Conservation (phyloP, 2,888 invertebrate species). For the Hirtodrosophila confusa region DNA sequence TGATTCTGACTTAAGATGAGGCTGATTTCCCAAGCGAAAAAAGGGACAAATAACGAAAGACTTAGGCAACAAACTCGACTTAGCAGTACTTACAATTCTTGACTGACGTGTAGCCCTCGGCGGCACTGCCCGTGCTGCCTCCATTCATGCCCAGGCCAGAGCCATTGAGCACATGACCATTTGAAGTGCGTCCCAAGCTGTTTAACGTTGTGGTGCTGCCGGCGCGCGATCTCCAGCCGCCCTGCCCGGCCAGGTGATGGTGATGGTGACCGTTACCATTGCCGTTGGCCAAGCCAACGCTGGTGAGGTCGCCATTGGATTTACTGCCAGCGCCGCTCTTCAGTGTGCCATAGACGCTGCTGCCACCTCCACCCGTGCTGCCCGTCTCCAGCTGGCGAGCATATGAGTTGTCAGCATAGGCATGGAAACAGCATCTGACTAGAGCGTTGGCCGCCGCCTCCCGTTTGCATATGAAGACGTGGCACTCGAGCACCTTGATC, state of each 20-base stretch:
- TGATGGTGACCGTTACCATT: constrained; percentile 72
- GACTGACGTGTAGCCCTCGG: constrained; percentile 84
- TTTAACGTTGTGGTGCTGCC: constrained; percentile 87
- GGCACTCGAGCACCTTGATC: constrained; percentile 99
- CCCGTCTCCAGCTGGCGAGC: constrained; percentile 91
- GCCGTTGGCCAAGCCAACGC: constrained; percentile 75
- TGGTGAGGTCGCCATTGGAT: constrained; percentile 83
- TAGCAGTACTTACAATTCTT: constrained; percentile 83
- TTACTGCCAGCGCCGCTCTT: constrained; percentile 83
- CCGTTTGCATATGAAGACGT: constrained; percentile 98
- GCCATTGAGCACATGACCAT: constrained; percentile 77
- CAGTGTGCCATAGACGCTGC: constrained; percentile 86
- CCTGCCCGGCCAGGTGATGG: constrained; percentile 73
- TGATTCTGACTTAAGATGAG: constrained; percentile 9
- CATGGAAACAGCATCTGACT: constrained; percentile 98
- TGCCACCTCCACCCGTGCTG: constrained; percentile 84
- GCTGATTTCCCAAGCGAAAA: constrained; percentile 3
- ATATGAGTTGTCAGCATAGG: constrained; percentile 97
- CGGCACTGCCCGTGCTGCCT: constrained; percentile 81
- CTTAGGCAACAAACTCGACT: constrained; percentile 59
- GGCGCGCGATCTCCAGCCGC: constrained; percentile 86
- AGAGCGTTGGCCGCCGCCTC: constrained; percentile 99
- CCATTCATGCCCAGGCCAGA: constrained; percentile 71
- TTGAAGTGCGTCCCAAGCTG: constrained; percentile 85
- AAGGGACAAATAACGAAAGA: constrained; percentile 49